phyloP scores from a whole-genome alignment of 2,113 vertebrate genomes.

The Numida meleagris region DNA sequence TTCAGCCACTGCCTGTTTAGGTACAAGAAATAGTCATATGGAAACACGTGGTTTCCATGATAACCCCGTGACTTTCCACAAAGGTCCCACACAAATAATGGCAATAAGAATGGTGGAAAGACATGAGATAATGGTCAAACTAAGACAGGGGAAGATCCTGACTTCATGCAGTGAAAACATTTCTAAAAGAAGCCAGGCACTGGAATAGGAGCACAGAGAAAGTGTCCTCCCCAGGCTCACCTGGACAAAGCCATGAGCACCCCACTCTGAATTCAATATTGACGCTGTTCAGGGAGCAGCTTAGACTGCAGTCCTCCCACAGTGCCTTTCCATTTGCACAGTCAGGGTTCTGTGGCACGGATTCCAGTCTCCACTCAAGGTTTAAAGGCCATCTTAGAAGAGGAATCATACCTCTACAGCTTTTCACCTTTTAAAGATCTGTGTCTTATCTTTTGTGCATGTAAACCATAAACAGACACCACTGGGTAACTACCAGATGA shows the following conservation, averaged over 20 bases:
- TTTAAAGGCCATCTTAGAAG: neutral
- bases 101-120: neutral
- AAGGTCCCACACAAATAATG: neutral
- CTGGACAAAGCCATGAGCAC: neutral
- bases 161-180: accelerated
- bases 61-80: neutral
- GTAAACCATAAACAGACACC: neutral
- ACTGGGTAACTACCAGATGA: neutral
- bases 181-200: neutral
- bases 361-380: neutral
- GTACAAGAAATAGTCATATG: neutral
- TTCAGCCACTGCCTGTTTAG: neutral
- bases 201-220: neutral
- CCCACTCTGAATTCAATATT: neutral
- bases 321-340: neutral
- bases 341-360: neutral
- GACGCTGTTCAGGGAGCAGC: neutral
- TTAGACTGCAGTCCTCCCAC: neutral
- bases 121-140: neutral
- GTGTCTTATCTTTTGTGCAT: neutral
- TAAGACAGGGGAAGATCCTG: neutral
- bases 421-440: neutral
- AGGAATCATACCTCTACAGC: neutral
- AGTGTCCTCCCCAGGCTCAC: neutral
- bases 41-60: neutral